A percentile compares a stretch with the other conserved stretches of the same genome.
Conservation (phyloP, 2,888 invertebrate genomes). For the Drosophila emarginata region DNA sequence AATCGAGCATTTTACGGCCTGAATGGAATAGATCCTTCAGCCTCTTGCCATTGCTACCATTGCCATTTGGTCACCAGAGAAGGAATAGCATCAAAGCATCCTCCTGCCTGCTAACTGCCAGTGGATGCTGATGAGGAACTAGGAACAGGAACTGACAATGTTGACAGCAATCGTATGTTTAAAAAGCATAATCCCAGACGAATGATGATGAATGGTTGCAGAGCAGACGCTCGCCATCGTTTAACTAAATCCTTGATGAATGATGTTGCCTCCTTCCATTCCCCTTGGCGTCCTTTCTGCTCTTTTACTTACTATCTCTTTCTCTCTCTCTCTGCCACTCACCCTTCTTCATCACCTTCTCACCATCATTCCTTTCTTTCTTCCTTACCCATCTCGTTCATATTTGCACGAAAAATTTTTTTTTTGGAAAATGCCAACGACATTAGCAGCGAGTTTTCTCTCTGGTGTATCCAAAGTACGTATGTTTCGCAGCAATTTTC, state of each 20-base stretch:
- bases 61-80: conserved; percentile 4
- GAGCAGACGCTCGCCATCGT: conserved; percentile 64
- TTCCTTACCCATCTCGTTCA: conserved; percentile 29
- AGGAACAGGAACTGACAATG: conserved; percentile 65
- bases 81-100: conserved; percentile 4
- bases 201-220: conserved; percentile 78
- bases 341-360: too few species aligned
- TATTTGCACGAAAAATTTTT: conserved; percentile 63
- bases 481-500: conserved; percentile 65
- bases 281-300: not conserved
- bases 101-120: not conserved
- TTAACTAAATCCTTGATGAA: conserved; percentile 78
- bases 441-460: conserved; percentile 48
- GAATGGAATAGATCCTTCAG: conserved; percentile 4
- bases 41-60: not conserved
- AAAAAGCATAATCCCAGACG: conserved; percentile 79
- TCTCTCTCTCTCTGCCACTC: conserved; percentile 31
- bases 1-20: conserved; percentile 12
- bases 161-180: conserved; percentile 80
- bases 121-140: conserved; percentile 22
- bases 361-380: conserved; percentile 17
- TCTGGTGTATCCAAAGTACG: conserved; percentile 17
- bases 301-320: not conserved
- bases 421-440: conserved; percentile 61
- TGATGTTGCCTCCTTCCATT: conserved; percentile 55